A percentile compares a stretch with the other conserved stretches of the same genome.
Evolutionary conservation across 2,797 vertebrate species (phyloP).

Genomic region (Ptychobarbus kaznakovi): DNA sequence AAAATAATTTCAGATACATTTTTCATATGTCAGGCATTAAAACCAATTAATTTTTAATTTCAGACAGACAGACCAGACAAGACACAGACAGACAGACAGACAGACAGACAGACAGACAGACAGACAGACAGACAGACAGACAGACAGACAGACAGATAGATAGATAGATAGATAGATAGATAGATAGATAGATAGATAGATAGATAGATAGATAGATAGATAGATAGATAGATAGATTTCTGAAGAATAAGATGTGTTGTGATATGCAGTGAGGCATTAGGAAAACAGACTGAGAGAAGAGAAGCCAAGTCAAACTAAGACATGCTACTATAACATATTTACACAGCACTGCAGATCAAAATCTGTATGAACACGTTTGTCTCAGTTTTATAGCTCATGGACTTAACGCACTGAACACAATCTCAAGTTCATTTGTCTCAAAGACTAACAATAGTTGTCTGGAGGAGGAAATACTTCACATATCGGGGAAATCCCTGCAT

Average conservation of each 20-base stretch:
- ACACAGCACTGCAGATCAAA: background rate
- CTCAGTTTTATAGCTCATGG: background rate
- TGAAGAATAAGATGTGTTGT: no score
- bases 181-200: background rate
- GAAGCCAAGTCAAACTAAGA: background rate
- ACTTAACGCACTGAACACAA: background rate
- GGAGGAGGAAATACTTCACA: background rate
- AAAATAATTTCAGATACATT: no score
- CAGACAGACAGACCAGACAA: no score
- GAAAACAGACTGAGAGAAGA: constrained; percentile 5
- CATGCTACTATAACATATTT: background rate
- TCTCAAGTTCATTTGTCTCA: constrained; percentile 15
- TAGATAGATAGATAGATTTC: no score
- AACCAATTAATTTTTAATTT: no score
- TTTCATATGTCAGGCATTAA: no score
- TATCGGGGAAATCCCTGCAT: constrained; percentile 40
- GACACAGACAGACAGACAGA: no score
- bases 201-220: background rate
- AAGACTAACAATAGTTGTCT: constrained; percentile 14
- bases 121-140: no score
- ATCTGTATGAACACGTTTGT: constrained; percentile 3
- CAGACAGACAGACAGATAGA: background rate
- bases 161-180: background rate
- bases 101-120: no score
- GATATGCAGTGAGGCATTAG: no score